These are phyloP conservation scores for Lipophrys pholis DNA, from an alignment of 2,113 vertebrate genomes.

Conservation along the genomic window DNA sequence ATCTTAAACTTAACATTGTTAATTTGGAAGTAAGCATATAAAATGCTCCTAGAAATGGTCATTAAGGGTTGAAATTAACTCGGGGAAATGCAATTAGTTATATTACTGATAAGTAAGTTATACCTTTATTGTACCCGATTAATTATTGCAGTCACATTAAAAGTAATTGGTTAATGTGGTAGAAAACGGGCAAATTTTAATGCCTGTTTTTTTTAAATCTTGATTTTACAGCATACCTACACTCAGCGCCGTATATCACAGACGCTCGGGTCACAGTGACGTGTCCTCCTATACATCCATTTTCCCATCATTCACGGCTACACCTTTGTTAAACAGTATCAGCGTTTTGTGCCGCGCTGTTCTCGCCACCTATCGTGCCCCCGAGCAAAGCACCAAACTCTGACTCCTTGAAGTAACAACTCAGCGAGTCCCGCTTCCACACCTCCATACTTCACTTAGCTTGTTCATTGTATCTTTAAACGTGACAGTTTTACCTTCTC, in stretches of 20 bases:
- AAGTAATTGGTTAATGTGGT: neutral
- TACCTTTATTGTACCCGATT: neutral
- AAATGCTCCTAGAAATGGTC: no score
- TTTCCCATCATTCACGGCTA: slow-evolving; percentile 13
- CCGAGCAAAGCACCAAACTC: slow-evolving; percentile 24
- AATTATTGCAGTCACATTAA: neutral
- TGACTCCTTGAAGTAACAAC: neutral
- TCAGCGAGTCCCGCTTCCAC: neutral
- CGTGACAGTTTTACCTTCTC: neutral
- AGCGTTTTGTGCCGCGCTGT: slow-evolving; percentile 12
- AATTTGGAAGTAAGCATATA: no score
- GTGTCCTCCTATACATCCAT: neutral
- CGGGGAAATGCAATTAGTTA: neutral
- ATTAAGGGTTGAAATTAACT: no score
- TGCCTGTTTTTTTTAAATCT: slow-evolving; percentile 8
- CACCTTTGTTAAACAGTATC: slow-evolving; percentile 28
- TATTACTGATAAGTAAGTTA: neutral
- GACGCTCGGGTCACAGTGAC: slow-evolving; percentile 10
- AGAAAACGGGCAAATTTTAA: neutral
- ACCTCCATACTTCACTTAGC: neutral
- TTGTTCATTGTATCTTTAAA: neutral
- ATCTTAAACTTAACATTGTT: no score
- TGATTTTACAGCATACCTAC: neutral
- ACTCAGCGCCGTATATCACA: neutral
- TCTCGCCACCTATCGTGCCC: neutral